Evolutionary conservation across 2,113 vertebrate species (phyloP).

Genomic region (Drymodes brunneopygia): DNA sequence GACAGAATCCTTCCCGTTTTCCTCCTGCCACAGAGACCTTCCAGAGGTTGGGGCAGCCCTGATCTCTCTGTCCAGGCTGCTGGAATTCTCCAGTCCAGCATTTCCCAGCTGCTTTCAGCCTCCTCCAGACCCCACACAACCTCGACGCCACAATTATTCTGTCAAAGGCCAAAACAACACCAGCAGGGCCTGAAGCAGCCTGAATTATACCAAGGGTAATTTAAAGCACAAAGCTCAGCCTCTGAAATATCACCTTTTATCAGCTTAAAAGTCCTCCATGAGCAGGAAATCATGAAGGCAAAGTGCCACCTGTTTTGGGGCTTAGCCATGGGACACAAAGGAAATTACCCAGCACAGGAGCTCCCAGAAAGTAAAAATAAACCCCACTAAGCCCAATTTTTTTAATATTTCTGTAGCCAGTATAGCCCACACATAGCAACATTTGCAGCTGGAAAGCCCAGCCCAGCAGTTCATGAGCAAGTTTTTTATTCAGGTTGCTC

Average conservation of each 20-base stretch:
- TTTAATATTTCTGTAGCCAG: too few relatives aligned
- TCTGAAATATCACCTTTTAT: neutral
- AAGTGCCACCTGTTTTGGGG: neutral
- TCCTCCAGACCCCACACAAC: neutral
- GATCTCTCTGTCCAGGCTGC: neutral
- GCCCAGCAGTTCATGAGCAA: neutral
- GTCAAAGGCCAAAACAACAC: neutral
- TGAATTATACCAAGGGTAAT: neutral
- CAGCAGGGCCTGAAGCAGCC: neutral
- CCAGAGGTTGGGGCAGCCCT: neutral
- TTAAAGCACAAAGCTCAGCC: neutral
- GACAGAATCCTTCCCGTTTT: neutral
- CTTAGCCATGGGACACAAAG: neutral
- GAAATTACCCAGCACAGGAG: neutral
- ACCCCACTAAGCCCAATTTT: neutral
- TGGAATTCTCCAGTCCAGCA: neutral
- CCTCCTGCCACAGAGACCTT: neutral
- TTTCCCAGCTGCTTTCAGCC: neutral
- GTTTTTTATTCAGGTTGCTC: neutral
- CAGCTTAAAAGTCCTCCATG: neutral
- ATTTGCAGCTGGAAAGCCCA: neutral
- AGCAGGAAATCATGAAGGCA: neutral
- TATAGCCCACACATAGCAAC: neutral
- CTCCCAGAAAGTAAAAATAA: neutral
- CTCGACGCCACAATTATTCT: rapidly evolving